These are phyloP conservation scores for Rhinichthys klamathensis DNA, from an alignment of 2,113 vertebrate species.

Conservation along the genomic window DNA sequence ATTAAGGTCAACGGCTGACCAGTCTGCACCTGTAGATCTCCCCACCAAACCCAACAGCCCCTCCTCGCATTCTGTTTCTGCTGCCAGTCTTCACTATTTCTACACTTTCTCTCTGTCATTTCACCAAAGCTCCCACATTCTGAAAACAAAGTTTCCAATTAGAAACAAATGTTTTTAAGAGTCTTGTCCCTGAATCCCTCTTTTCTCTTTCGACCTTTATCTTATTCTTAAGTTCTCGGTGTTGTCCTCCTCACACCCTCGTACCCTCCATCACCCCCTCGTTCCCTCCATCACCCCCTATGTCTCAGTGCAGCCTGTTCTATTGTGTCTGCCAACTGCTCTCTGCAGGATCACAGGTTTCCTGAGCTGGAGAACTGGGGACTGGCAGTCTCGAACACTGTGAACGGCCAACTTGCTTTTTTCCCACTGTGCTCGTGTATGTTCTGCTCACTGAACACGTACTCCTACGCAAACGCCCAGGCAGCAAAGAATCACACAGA, in stretches of 20 bases:
- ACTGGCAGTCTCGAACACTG: constrained; percentile 69
- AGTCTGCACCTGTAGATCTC: constrained; percentile 75
- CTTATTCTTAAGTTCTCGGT: background rate
- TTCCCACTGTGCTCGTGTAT: constrained; percentile 69
- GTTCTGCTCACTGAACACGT: constrained; percentile 48
- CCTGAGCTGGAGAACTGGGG: constrained; percentile 70
- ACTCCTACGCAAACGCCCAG: constrained; percentile 66
- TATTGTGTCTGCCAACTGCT: constrained; percentile 74
- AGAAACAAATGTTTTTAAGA: background rate
- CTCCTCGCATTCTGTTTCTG: constrained; percentile 50
- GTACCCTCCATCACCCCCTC: constrained; percentile 49
- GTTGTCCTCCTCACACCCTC: constrained; percentile 18
- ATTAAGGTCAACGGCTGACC: constrained; percentile 74
- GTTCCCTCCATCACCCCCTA: constrained; percentile 54
- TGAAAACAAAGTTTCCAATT: background rate
- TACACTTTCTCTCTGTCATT: background rate
- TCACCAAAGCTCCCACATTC: background rate
- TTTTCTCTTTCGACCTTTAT: constrained; percentile 1
- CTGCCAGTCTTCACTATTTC: constrained; percentile 51
- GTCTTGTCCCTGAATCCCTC: background rate
- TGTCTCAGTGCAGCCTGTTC: constrained; percentile 68
- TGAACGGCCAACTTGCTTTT: constrained; percentile 65
- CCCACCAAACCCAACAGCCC: constrained; percentile 47
- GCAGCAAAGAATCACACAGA: constrained; percentile 64
- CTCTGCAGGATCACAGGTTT: constrained; percentile 71